Percentiles rank a stretch among this genome's conserved stretches.
These are phyloP conservation scores for Aleiodes alternator DNA, from an alignment of 2,888 invertebrate species.

Conservation along the genomic window DNA sequence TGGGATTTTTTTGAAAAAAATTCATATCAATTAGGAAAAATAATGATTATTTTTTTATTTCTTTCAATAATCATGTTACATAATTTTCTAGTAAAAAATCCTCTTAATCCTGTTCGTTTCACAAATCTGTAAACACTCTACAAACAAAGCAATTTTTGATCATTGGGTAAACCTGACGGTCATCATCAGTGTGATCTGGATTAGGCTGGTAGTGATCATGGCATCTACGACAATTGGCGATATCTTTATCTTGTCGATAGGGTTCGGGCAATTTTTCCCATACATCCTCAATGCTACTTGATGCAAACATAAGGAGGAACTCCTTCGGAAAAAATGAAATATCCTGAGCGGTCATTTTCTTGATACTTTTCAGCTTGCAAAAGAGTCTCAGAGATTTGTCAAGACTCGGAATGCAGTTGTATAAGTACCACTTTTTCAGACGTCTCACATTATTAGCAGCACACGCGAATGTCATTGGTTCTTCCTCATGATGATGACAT, in stretches of 20 bases:
- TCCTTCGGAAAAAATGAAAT: too few species aligned
- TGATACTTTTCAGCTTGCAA: too few species aligned
- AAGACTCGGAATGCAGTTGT: not conserved
- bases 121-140: not conserved
- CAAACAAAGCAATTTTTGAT: not conserved
- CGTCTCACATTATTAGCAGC: conserved; percentile 1
- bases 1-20: not conserved
- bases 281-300: not conserved
- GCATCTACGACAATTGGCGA: not conserved
- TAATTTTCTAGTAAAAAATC: too few species aligned
- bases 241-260: not conserved
- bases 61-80: too few species aligned
- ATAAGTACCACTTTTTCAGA: not conserved
- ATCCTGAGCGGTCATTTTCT: too few species aligned
- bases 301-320: too few species aligned
- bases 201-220: not conserved
- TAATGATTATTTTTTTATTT: too few species aligned
- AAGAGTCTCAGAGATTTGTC: too few species aligned
- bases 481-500: not conserved
- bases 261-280: not conserved
- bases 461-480: not conserved
- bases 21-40: too few species aligned
- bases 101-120: not conserved
- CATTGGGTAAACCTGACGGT: not conserved
- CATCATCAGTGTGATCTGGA: too few species aligned